Evolutionary conservation across 2,888 invertebrate species (phyloP).

Genomic region (Aspidiotus destructor): DNA sequence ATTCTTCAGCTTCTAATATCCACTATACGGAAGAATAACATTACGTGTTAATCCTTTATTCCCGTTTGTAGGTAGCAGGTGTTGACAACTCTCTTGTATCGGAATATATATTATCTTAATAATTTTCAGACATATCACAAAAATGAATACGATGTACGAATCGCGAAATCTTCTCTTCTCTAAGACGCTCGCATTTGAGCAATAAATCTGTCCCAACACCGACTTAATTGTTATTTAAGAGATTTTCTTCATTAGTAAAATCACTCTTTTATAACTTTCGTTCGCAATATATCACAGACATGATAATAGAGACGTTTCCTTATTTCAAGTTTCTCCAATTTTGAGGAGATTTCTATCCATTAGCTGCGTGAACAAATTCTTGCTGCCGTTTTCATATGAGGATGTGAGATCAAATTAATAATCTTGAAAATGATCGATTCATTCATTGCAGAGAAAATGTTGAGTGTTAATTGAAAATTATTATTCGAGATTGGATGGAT

Average conservation of each 20-base stretch:
- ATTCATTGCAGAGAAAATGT: too few species aligned
- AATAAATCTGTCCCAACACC: conserved; percentile 31
- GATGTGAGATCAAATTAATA: too few species aligned
- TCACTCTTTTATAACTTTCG: neutral
- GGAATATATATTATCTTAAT: conserved; percentile 26
- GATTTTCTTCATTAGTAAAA: conserved; percentile 30
- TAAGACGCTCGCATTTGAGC: neutral
- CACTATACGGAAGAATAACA: neutral
- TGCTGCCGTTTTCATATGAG: too few species aligned
- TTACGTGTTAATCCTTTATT: conserved; percentile 25
- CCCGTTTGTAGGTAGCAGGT: conserved; percentile 19
- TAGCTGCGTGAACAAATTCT: too few species aligned
- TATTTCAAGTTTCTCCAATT: too few species aligned
- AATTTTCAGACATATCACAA: conserved; percentile 4
- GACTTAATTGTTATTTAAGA: conserved; percentile 27
- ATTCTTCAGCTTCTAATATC: too few species aligned
- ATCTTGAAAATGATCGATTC: too few species aligned
- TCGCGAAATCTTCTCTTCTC: neutral
- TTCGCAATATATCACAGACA: neutral
- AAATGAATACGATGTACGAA: conserved; percentile 1
- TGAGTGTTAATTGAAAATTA: too few species aligned
- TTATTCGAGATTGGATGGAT: too few species aligned
- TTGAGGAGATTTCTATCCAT: too few species aligned
- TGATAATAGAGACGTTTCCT: too few species aligned
- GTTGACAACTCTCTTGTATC: conserved; percentile 15